Percentiles rank a stretch among this genome's conserved stretches.
Conservation (phyloP, 1,140 invertebrate genomes). For the Venturia canescens region DNA sequence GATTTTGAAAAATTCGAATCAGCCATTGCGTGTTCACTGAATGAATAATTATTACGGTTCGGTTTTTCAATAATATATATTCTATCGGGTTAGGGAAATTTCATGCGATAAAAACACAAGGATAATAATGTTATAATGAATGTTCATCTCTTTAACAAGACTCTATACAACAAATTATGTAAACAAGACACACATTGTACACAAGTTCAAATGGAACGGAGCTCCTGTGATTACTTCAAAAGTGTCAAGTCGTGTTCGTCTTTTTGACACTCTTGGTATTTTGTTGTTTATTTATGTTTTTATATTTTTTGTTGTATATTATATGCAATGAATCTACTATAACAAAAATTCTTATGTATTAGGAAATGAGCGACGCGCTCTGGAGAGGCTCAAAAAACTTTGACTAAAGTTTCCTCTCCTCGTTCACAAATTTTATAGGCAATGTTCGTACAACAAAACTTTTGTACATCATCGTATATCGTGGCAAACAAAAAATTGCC, state of each 20-base stretch:
- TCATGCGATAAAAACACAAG: conserved; percentile 54
- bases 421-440: not conserved
- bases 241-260: conserved; percentile 7
- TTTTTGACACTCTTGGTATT: not conserved
- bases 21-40: not conserved
- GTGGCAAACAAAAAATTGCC: not conserved
- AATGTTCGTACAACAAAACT: conserved; percentile 8
- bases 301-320: conserved; percentile 47
- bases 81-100: not conserved
- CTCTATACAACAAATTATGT: conserved; percentile 71
- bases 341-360: conserved; percentile 48
- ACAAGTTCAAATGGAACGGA: conserved; percentile 52
- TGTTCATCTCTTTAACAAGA: conserved; percentile 68
- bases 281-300: conserved; percentile 46
- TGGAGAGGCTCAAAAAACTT: not conserved
- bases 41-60: not conserved
- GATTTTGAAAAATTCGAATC: not conserved
- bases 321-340: conserved; percentile 55
- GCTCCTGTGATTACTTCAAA: not conserved
- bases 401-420: conserved; percentile 10
- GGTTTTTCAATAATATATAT: too few relatives aligned
- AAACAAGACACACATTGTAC: conserved; percentile 62
- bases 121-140: conserved; percentile 64
- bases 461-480: conserved; percentile 15
- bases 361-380: conserved; percentile 1